A percentile compares a stretch with the other conserved stretches of the same genome.
These are phyloP conservation scores for Larimichthys polyactis DNA, from an alignment of 2,113 vertebrate genomes.

Conservation along the genomic window DNA sequence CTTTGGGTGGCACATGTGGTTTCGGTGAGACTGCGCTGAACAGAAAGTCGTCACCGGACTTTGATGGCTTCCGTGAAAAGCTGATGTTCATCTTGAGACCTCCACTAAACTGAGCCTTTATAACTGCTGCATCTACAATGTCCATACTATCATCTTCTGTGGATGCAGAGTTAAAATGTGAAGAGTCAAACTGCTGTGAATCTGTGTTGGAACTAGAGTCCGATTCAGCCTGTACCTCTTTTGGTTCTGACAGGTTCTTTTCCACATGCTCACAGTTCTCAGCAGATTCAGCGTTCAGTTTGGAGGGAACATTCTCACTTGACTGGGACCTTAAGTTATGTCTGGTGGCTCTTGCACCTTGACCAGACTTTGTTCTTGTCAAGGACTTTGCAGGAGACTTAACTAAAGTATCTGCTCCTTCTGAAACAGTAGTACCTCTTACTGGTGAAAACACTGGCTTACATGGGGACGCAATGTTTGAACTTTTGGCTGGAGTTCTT, in stretches of 20 bases:
- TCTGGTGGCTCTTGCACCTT: slow-evolving; percentile 3
- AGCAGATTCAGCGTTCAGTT: neutral
- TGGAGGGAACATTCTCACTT: slow-evolving; percentile 7
- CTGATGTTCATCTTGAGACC: slow-evolving; percentile 71
- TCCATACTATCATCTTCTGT: slow-evolving; percentile 70
- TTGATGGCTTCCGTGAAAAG: slow-evolving; percentile 68
- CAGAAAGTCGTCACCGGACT: neutral
- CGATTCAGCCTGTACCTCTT: neutral
- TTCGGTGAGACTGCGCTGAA: slow-evolving; percentile 14
- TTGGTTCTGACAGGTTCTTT: neutral
- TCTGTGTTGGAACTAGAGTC: slow-evolving; percentile 65
- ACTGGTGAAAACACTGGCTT: neutral
- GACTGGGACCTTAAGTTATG: slow-evolving; percentile 31
- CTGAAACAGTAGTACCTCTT: neutral
- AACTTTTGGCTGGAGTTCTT: slow-evolving; percentile 67
- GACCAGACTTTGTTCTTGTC: neutral
- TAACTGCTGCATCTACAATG: slow-evolving; percentile 57
- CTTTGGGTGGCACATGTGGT: neutral
- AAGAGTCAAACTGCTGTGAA: slow-evolving; percentile 64
- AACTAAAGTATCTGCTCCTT: neutral
- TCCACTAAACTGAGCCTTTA: slow-evolving; percentile 52
- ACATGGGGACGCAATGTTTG: neutral
- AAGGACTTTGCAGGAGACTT: slow-evolving; percentile 37
- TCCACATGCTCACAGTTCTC: slow-evolving; percentile 7
- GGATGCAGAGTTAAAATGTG: slow-evolving; percentile 61